Evolutionary conservation across 2,888 invertebrate species (phyloP).

Genomic region (Myopa testacea): DNA sequence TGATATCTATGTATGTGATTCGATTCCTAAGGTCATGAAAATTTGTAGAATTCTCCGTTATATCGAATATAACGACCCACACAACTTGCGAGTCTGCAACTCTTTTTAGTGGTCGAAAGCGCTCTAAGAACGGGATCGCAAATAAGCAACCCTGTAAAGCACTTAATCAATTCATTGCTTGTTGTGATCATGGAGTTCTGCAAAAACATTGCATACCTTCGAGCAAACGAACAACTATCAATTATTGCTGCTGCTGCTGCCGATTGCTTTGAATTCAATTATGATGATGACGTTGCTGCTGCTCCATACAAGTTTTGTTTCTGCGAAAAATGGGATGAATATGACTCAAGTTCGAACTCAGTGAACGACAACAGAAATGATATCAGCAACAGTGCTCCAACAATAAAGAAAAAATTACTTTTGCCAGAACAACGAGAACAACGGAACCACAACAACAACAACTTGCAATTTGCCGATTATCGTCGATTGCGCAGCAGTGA

Average conservation of each 20-base stretch:
- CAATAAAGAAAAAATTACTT: background rate
- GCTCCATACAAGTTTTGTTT: constrained; percentile 34
- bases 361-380: constrained; percentile 48
- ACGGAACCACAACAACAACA: constrained; percentile 16
- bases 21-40: too few relatives aligned
- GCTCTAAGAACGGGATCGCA: too few relatives aligned
- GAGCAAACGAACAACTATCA: background rate
- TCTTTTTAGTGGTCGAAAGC: too few relatives aligned
- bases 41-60: too few relatives aligned
- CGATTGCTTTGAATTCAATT: constrained; percentile 20
- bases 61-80: too few relatives aligned
- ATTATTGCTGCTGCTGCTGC: constrained; percentile 1
- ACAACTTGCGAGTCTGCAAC: too few relatives aligned
- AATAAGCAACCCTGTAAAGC: too few relatives aligned
- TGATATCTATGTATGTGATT: too few relatives aligned
- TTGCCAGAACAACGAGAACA: background rate
- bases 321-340: constrained; percentile 12
- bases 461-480: background rate
- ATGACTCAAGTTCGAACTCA: constrained; percentile 41
- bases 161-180: too few relatives aligned
- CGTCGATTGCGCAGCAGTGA: constrained; percentile 35
- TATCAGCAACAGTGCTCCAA: constrained; percentile 48
- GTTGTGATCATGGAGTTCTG: background rate
- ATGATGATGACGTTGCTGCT: background rate
- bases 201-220: constrained; percentile 19